Conservation (phyloP, 2,113 vertebrate species). For the Anguilla japonica region DNA sequence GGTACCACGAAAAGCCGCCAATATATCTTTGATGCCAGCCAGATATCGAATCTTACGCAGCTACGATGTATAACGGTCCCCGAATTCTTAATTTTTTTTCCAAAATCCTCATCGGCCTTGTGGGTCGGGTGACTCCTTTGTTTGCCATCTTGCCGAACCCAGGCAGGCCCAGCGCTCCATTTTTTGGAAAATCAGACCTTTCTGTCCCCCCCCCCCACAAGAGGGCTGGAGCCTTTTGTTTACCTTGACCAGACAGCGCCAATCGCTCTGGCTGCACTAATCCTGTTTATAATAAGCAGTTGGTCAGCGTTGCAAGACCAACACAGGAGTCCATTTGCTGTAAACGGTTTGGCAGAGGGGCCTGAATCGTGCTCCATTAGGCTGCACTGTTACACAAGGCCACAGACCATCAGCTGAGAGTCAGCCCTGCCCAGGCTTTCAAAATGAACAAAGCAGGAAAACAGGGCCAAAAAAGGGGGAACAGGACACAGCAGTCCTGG, state of each 20-base stretch:
- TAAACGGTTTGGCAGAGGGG: neutral
- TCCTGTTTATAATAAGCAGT: neutral
- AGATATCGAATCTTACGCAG: conserved; percentile 33
- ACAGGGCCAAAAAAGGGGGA: neutral
- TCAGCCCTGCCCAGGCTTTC: neutral
- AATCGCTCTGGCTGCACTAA: neutral
- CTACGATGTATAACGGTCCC: conserved; percentile 12
- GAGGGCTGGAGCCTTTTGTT: neutral
- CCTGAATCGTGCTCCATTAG: neutral
- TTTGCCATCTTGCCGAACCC: neutral
- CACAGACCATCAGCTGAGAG: neutral
- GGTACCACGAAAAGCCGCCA: neutral
- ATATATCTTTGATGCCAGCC: conserved; percentile 31
- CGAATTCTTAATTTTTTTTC: conserved; percentile 33
- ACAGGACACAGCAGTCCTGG: neutral
- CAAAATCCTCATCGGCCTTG: conserved; percentile 42
- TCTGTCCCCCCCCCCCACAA: neutral
- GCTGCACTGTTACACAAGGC: neutral
- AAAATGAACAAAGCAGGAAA: neutral
- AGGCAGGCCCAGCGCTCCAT: neutral
- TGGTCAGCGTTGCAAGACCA: neutral
- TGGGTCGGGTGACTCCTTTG: neutral
- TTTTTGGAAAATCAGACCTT: neutral
- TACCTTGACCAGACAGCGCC: neutral
- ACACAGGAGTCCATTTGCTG: neutral